Conservation (phyloP, 2,797 vertebrate species). For the Enteromius paludinosus region DNA sequence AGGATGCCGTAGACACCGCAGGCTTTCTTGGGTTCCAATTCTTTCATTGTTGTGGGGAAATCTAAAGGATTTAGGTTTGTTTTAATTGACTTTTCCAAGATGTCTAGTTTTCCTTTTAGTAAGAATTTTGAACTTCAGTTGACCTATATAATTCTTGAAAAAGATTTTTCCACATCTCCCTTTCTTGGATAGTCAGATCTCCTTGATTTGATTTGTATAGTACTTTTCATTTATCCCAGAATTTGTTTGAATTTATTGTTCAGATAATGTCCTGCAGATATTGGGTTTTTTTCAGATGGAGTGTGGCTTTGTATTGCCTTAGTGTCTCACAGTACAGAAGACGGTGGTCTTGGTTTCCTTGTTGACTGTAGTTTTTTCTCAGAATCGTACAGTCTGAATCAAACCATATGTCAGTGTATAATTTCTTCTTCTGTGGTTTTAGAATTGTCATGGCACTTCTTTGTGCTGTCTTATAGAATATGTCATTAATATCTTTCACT, state of each 20-base stretch:
- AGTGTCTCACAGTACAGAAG: background rate
- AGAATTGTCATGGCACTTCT: background rate
- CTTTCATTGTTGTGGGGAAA: too few species aligned
- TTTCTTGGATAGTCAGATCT: background rate
- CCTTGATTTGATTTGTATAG: background rate
- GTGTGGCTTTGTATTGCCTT: background rate
- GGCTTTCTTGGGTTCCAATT: too few species aligned
- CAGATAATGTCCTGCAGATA: too few species aligned
- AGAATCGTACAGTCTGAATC: background rate
- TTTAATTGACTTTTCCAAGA: too few species aligned
- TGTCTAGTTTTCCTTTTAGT: too few species aligned
- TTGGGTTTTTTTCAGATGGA: accelerated
- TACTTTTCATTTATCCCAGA: too few species aligned
- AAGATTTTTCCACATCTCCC: too few species aligned
- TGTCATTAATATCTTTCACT: background rate
- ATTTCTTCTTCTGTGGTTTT: background rate
- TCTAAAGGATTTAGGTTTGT: too few species aligned
- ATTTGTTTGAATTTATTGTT: too few species aligned
- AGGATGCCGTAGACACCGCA: too few species aligned
- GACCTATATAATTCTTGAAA: too few species aligned
- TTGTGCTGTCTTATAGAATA: conserved; percentile 6
- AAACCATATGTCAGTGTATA: background rate
- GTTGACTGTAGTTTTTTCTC: background rate
- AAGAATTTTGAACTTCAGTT: too few species aligned
- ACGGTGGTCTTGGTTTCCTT: background rate